Base-by-base conservation (phyloP, 2,797 vertebrate species). In the Brachyrhaphis roseni region DNA sequence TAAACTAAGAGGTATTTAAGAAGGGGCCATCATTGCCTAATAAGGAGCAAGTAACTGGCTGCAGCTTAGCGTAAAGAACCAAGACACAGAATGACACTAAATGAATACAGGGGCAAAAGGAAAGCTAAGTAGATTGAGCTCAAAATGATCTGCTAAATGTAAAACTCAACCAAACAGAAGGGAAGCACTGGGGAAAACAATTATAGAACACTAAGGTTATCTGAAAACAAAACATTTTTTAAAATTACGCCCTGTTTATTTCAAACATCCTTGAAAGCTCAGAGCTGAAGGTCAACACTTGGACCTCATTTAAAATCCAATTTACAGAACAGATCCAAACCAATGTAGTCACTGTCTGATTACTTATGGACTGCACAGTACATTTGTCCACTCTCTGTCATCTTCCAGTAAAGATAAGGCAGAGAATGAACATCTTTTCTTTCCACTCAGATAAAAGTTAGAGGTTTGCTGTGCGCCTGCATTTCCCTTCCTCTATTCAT, bases 401-500 rank as follows among this genome's bases (percentile, higher is more conserved):
- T 73, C 49, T 47, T 84, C 78, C 31, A 53, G 51, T 70, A 49
- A 68, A 82, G 79, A 86, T 78, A 81, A 84, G 74, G 5, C n/a
- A 26, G 70, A 43, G 47, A 76, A 76, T 76, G 77, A 79, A 79
- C 36, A 28, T 41, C 23, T 68, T 70, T 55, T 43, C 55, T 28
- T 39, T 31, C 53, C 34, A 34, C 55, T 71, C 57, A 71, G n/a
- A 82, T 75, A 77, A 55, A 72, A 78, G 74, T 85, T 79, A 55
- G 47, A 83, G 82, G 55, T 84, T 46, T 64, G 64, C 78, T 78
- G 11, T 36, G 1, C 72, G 57, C 51, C 41, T 82, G 70, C 46
- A 43, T 83, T 84, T 84, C 81, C 68, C 70, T 72, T 55, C 83
- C 45, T 75, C 71, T 86, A 72, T 82, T 91, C 57, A 89, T 89